Conservation (phyloP, 2,888 invertebrate genomes). For the Dicycla oo region DNA sequence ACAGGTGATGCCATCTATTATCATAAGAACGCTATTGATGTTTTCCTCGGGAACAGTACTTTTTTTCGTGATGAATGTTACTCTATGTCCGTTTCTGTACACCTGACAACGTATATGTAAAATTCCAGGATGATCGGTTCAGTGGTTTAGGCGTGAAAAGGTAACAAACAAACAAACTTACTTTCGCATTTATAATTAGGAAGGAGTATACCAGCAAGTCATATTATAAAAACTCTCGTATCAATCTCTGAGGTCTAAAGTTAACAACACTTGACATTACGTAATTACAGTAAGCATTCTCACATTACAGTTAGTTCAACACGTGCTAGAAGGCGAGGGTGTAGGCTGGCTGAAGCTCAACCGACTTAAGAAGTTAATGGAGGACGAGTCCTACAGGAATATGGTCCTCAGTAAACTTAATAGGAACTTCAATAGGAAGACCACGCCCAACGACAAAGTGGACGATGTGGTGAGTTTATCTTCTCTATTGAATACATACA, state of each 20-base stretch:
- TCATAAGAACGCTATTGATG: too few relatives aligned
- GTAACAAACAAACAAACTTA: too few relatives aligned
- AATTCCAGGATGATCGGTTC: too few relatives aligned
- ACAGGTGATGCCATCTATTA: too few relatives aligned
- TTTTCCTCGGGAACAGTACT: too few relatives aligned
- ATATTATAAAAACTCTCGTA: neutral
- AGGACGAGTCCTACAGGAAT: slow-evolving; percentile 99
- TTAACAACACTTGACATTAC: neutral
- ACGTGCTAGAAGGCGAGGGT: slow-evolving; percentile 97
- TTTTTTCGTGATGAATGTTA: too few relatives aligned
- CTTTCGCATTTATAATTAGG: too few relatives aligned
- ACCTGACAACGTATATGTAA: too few relatives aligned
- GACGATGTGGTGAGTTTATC: slow-evolving; percentile 96
- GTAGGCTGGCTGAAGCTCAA: slow-evolving; percentile 99
- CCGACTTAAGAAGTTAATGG: slow-evolving; percentile 98
- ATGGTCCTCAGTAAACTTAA: slow-evolving; percentile 98
- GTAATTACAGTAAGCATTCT: neutral
- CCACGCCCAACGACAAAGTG: slow-evolving; percentile 98
- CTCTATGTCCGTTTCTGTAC: too few relatives aligned
- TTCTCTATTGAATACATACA: neutral
- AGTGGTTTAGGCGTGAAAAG: too few relatives aligned
- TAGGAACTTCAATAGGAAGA: slow-evolving; percentile 97
- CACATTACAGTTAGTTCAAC: slow-evolving; percentile 92
- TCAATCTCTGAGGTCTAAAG: neutral
- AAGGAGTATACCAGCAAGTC: too few relatives aligned